Conservation (phyloP, 2,113 vertebrate genomes). For the Plecotus auritus region DNA sequence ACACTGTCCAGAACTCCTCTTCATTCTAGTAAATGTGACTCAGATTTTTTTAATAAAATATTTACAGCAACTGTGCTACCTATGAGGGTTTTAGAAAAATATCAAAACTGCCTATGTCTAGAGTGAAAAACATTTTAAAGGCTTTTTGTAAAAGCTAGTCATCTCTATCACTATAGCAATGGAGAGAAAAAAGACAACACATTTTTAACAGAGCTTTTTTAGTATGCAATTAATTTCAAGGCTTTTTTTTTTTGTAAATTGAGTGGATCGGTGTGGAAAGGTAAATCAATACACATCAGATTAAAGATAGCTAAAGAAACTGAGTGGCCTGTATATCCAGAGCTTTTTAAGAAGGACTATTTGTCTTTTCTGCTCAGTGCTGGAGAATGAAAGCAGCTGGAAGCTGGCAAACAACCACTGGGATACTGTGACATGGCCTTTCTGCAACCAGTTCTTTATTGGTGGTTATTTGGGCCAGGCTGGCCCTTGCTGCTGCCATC, state of each 20-base stretch:
- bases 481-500: background rate
- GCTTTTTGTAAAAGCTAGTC: background rate
- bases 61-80: background rate
- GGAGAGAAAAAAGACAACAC: background rate
- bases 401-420: conserved; percentile 10
- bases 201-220: background rate
- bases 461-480: background rate
- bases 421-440: background rate
- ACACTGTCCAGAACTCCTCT: background rate
- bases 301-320: conserved; percentile 8
- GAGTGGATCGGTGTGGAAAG: background rate
- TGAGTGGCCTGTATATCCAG: background rate
- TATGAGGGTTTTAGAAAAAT: background rate
- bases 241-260: conserved; percentile 1
- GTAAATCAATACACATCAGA: conserved; percentile 3
- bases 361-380: background rate
- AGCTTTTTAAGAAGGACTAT: background rate
- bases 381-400: background rate
- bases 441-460: conserved; percentile 15
- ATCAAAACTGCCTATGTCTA: background rate
- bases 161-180: background rate
- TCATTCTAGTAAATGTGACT: background rate
- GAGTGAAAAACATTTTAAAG: background rate
- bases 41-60: background rate
- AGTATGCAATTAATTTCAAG: conserved; percentile 27